Evolutionary conservation across 2,113 vertebrate genomes (phyloP).

Genomic region (Meles meles): DNA sequence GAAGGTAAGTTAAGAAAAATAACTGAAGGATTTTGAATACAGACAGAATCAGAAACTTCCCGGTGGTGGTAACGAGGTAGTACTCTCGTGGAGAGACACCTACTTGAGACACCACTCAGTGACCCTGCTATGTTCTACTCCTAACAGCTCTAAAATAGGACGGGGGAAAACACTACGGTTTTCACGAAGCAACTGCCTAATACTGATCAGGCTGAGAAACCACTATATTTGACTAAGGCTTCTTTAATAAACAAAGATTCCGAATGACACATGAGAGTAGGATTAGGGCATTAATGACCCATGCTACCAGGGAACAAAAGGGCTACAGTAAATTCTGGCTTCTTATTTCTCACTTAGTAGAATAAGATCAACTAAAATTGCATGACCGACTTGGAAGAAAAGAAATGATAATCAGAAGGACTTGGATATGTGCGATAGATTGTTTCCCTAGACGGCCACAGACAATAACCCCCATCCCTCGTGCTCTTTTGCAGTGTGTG

Average conservation of each 20-base stretch:
- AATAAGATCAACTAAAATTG: slow-evolving; percentile 26
- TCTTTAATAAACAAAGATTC: slow-evolving; percentile 38
- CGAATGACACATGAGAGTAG: neutral
- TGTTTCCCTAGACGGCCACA: slow-evolving; percentile 12
- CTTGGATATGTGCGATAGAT: neutral
- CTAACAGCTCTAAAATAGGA: neutral
- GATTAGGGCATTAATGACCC: neutral
- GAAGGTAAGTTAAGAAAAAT: neutral
- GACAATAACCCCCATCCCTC: neutral
- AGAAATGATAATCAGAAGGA: neutral
- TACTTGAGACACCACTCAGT: neutral
- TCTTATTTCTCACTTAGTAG: neutral
- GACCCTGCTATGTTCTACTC: neutral
- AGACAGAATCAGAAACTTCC: neutral
- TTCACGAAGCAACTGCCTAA: neutral
- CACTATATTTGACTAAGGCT: neutral
- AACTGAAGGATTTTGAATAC: neutral
- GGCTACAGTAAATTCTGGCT: neutral
- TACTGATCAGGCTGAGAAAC: neutral
- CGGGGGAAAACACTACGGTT: neutral
- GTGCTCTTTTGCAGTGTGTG: neutral
- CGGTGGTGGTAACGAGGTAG: neutral
- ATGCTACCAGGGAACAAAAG: neutral
- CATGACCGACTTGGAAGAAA: slow-evolving; percentile 8
- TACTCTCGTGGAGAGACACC: neutral